Evolutionary conservation across 2,888 invertebrate species (phyloP).

Genomic region (Drosophila trichaetosa): DNA sequence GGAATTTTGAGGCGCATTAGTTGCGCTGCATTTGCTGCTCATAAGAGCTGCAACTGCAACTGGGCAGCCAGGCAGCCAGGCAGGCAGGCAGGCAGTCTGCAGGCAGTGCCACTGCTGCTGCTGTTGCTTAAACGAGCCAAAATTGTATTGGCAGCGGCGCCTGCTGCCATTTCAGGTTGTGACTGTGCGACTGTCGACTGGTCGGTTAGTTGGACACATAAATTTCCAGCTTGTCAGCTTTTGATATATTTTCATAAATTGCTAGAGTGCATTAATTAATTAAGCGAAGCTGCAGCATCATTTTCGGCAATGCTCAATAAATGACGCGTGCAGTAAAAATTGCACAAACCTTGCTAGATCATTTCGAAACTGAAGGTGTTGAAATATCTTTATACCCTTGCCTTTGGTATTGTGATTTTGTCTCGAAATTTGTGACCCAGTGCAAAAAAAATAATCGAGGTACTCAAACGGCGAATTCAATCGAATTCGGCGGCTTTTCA

Average conservation of each 20-base stretch:
- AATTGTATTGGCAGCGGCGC: conserved; percentile 81
- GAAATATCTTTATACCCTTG: neutral
- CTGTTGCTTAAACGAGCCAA: conserved; percentile 65
- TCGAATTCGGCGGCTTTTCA: no score
- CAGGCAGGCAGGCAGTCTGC: conserved; percentile 2
- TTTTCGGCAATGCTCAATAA: conserved; percentile 49
- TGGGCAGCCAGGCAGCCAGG: conserved; percentile 32
- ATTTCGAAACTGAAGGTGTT: neutral
- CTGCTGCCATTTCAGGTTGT: conserved; percentile 63
- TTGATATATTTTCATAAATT: conserved; percentile 85
- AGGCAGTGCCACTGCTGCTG: conserved; percentile 50
- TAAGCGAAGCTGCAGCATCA: conserved; percentile 66
- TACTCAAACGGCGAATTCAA: no score
- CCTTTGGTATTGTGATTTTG: neutral
- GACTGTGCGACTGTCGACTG: conserved; percentile 38
- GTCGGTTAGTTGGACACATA: conserved; percentile 77
- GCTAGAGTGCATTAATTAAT: conserved; percentile 85
- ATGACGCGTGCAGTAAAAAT: conserved; percentile 18
- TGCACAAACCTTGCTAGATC: neutral
- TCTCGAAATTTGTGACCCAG: fast-evolving
- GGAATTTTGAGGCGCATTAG: conserved; percentile 81
- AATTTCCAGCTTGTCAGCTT: conserved; percentile 85
- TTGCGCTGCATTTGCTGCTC: conserved; percentile 83
- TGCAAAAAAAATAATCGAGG: neutral
- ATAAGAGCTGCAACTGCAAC: conserved; percentile 59